A percentile compares a stretch with the other conserved stretches of the same genome.
Conservation (phyloP, 2,888 invertebrate genomes). For the Carcina quercana region DNA sequence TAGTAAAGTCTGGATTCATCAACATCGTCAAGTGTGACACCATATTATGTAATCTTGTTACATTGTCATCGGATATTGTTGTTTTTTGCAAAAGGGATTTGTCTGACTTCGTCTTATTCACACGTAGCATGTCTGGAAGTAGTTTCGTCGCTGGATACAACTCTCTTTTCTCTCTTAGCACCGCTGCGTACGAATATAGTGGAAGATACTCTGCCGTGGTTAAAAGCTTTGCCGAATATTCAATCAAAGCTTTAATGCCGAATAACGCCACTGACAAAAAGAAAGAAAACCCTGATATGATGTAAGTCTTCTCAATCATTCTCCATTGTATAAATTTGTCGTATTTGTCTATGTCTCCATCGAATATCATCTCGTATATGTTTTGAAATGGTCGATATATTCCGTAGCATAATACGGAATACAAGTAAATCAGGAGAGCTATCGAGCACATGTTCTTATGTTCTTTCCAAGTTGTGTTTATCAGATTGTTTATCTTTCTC, state of each 20-base stretch:
- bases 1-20: too few relatives aligned
- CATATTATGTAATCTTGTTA: too few relatives aligned
- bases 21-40: too few relatives aligned
- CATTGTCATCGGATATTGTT: too few relatives aligned
- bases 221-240: slow-evolving; percentile 41
- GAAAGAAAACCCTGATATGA: slow-evolving; percentile 54
- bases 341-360: slow-evolving; percentile 23
- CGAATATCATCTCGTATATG: slow-evolving; percentile 35
- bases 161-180: slow-evolving; percentile 9
- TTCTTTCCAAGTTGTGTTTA: slow-evolving; percentile 24
- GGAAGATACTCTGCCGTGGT: too few relatives aligned
- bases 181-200: too few relatives aligned
- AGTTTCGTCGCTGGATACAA: slow-evolving; percentile 22
- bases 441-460: slow-evolving; percentile 27
- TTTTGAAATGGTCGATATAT: slow-evolving; percentile 45
- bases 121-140: slow-evolving; percentile 37
- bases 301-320: slow-evolving; percentile 48
- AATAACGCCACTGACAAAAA: slow-evolving; percentile 47
- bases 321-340: slow-evolving; percentile 38
- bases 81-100: slow-evolving; percentile 48
- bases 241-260: slow-evolving; percentile 38
- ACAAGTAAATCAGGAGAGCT: slow-evolving; percentile 31
- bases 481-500: slow-evolving; percentile 29
- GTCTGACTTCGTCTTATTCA: slow-evolving; percentile 51
- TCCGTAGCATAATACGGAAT: slow-evolving; percentile 41